Evolutionary conservation across 2,888 invertebrate species (phyloP), one percentile per base, ranked within the genome.

Genomic region (Bedellia somnulentella): DNA sequence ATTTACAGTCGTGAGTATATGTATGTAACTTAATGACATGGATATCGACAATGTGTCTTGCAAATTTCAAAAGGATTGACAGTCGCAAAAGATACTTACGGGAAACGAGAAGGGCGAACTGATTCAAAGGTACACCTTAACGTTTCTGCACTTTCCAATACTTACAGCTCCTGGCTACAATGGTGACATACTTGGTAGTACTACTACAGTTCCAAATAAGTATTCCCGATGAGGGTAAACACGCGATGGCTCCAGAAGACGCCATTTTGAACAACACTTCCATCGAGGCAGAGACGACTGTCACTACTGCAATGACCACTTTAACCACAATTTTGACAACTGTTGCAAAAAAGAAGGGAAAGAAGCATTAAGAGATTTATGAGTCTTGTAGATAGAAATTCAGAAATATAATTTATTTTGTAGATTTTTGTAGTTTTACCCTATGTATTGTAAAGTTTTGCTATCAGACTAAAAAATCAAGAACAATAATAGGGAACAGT

Each of bases 151-250:
- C 36, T 35, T 71, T 63, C 29, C 60, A n/a, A n/a, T n/a, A n/a
- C n/a, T n/a, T n/a, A n/a, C n/a, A 86, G 81, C 59, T 87, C 6
- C 54, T 86, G 37, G 85, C 86, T 5, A 86, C 86, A 14, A 86
- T 87, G 87, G 86, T 86, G 17, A 87, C 87, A 0, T 87, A 87
- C 55, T 56, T 87, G 38, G 86, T 87, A 11, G 87, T 87, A 15
- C 51, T 87, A 33, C 63, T 87, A 23, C 87, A 87, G 51, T 87
- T 87, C 60, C 86, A 87, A 64, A 86, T 87, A 35, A 86, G 86
- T 47, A 84, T 87, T 43, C 86, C 86, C 1, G 83, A 84, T 35
- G 80, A 80, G 9, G 31, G 31, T 2, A 35, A 37, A 16, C 15
- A 15, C 10, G 24, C 27, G 2, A 49, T 41, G 24, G 38, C 41